Conservation (phyloP, 2,888 invertebrate genomes). For the Allolobophora icterica region DNA sequence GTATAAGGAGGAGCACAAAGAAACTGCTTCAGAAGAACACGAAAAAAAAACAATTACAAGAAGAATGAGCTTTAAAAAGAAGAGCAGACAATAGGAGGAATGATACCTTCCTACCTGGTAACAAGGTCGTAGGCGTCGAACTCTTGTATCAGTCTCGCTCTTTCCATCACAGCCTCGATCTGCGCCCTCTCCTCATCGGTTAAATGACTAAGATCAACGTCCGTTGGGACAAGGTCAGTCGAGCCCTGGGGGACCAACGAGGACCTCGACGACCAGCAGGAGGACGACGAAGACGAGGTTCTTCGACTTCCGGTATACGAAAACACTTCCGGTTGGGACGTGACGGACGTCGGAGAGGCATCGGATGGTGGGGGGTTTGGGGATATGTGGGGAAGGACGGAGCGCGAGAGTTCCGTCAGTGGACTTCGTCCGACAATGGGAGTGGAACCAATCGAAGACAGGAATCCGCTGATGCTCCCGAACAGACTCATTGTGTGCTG, state of each 20-base stretch:
- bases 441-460: neutral
- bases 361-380: neutral
- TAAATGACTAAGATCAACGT: constrained; percentile 71
- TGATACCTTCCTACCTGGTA: neutral
- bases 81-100: too few relatives aligned
- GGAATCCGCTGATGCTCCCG: neutral
- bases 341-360: neutral
- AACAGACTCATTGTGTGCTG: neutral
- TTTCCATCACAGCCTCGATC: constrained; percentile 72
- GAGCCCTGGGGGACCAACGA: neutral
- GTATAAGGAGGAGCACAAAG: too few relatives aligned
- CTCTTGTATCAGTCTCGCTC: constrained; percentile 68
- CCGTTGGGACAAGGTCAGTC: constrained; percentile 50
- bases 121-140: neutral
- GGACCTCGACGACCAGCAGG: neutral
- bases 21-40: too few relatives aligned
- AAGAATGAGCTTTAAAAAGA: too few relatives aligned
- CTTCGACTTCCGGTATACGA: neutral
- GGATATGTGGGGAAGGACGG: constrained; percentile 1
- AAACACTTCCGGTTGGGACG: neutral
- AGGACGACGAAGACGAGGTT: neutral
- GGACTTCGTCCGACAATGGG: neutral
- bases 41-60: too few relatives aligned
- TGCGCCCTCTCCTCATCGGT: constrained; percentile 71
- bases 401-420: neutral